phyloP scores from a whole-genome alignment of 2,888 invertebrate genomes.

The Mystacides longicornis region DNA sequence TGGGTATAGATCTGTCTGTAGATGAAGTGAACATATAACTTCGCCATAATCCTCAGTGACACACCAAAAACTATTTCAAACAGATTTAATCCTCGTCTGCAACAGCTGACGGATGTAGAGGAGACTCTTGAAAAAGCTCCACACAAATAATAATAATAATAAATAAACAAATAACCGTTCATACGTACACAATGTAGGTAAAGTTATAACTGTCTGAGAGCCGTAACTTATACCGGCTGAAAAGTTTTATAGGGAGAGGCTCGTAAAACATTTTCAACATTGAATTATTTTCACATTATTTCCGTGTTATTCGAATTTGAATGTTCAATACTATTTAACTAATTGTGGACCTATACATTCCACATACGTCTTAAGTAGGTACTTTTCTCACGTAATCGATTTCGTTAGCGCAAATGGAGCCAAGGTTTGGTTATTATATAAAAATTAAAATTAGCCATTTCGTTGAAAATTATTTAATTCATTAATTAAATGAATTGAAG shows the following conservation, averaged over 20 bases:
- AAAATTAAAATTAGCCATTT: too few relatives aligned
- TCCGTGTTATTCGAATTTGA: too few relatives aligned
- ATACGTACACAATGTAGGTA: background rate
- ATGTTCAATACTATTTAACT: too few relatives aligned
- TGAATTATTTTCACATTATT: background rate
- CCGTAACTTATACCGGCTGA: background rate
- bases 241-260: background rate
- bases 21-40: conserved; percentile 13
- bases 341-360: too few relatives aligned
- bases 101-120: conserved; percentile 20
- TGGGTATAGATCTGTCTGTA: conserved; percentile 18
- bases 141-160: background rate
- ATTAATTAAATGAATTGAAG: too few relatives aligned
- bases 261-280: background rate
- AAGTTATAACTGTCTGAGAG: background rate
- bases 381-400: too few relatives aligned
- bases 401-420: too few relatives aligned
- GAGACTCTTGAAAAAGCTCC: conserved; percentile 2
- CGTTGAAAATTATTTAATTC: too few relatives aligned
- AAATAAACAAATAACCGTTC: background rate
- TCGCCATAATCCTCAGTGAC: conserved; percentile 22
- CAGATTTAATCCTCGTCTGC: conserved; percentile 20
- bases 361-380: too few relatives aligned
- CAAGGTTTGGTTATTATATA: too few relatives aligned
- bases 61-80: conserved; percentile 24